Evolutionary conservation across 2,797 vertebrate genomes (phyloP).

Genomic region (Argyrosomus regius): DNA sequence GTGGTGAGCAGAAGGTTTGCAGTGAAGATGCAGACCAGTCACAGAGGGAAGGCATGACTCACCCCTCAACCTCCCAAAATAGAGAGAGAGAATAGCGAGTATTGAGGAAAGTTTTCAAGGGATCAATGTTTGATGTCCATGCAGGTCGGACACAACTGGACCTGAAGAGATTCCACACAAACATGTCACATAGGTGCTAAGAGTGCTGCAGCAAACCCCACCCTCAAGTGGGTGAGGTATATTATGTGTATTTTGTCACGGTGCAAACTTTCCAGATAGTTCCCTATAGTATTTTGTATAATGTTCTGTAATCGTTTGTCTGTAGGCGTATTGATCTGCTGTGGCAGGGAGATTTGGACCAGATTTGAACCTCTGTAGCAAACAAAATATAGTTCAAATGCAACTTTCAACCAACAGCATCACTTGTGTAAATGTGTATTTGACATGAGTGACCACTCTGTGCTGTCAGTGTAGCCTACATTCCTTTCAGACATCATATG

Average conservation of each 20-base stretch:
- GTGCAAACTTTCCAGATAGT: conserved; percentile 3
- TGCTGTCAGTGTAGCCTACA: neutral
- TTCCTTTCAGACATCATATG: neutral
- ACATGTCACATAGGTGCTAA: neutral
- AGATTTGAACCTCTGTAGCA: neutral
- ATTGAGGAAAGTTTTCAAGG: neutral
- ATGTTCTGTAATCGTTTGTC: conserved; percentile 5
- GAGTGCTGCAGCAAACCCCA: neutral
- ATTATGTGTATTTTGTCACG: neutral
- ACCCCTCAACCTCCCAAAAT: too few species aligned
- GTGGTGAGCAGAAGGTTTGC: too few species aligned
- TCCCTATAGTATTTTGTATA: conserved; percentile 5
- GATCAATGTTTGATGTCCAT: neutral
- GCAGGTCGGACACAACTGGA: neutral
- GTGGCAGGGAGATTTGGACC: neutral
- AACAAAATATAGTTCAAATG: conserved; percentile 3
- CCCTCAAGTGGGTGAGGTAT: neutral
- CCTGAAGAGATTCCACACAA: neutral
- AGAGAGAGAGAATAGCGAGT: too few species aligned
- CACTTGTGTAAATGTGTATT: neutral
- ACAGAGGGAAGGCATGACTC: too few species aligned
- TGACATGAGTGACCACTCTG: neutral
- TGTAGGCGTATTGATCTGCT: neutral
- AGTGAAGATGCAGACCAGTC: too few species aligned
- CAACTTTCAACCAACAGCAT: neutral